Base-by-base conservation (phyloP, 53 echinoderm and acorn worm species). In the Temnopleurus reevesii region DNA sequence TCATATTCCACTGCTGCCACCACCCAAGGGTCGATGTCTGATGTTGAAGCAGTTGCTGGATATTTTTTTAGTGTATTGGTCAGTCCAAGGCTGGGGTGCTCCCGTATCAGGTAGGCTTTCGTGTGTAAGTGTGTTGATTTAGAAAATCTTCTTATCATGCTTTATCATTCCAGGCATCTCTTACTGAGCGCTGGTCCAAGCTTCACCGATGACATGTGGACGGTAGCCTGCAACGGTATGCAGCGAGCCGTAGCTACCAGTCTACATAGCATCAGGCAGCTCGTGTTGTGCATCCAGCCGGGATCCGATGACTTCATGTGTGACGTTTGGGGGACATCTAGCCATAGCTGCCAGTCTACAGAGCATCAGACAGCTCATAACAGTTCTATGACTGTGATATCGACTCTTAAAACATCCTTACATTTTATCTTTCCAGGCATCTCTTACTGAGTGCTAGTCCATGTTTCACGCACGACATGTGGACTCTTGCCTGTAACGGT, bases 151-250 rank as follows among this genome's bases (percentile, higher is more conserved):
- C n/a, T n/a, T n/a, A n/a, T n/a, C n/a, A n/a, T n/a, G n/a, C n/a
- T n/a, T n/a, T n/a, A 12, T 8, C 51, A 28, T 49, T 12, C 15
- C 89, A 99, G 99, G 49, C 99, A 99, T 90, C 87, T 99, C 46
- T 82, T 94, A 25, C 91, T 99, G 63, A 99, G 96, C 77, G 94
- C 96, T 19, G 99, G 99, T 1, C 99, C 99, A 1, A 81, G 92
- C 12, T 96, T 99, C 92, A 92, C 99, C 90, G 91, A 99, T 51
- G 99, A 96, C 83, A 93, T 99, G 92, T 99, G 99, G 99, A 99
- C 99, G 0, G 94, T 99, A 57, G 96, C 99, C 28, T 99, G 99
- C 86, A 81, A 93, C 45, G 94, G 96, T 49, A 96, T 99, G 96
- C 99, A 99, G 90, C 93, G 96, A n/a, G 99, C 99, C 12, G 93